These are phyloP conservation scores for Spongilla lacustris DNA, from an alignment of 37 sponge, comb jelly and placozoan species.

Conservation along the genomic window DNA sequence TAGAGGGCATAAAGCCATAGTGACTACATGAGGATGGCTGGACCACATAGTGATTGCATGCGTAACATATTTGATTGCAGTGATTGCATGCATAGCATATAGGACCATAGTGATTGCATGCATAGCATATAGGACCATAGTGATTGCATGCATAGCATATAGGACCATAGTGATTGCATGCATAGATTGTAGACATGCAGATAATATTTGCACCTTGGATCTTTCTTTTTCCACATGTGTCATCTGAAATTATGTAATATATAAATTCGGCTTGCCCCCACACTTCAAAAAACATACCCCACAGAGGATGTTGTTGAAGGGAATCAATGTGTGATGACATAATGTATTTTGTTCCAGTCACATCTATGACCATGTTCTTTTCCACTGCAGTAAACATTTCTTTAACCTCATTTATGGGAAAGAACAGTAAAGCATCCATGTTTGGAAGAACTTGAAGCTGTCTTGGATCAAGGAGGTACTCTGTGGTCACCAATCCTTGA, in stretches of 20 bases:
- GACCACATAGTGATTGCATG: no score
- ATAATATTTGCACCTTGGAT: no score
- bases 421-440: background rate
- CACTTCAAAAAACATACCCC: background rate
- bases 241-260: background rate
- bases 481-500: background rate
- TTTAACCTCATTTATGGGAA: conserved; percentile 14
- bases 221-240: no score
- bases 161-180: no score
- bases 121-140: no score
- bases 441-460: background rate
- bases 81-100: no score
- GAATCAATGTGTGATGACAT: background rate
- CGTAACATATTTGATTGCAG: no score
- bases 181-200: no score
- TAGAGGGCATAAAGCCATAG: no score
- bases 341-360: background rate
- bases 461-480: conserved; percentile 17
- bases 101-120: no score
- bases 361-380: background rate
- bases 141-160: no score
- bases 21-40: no score
- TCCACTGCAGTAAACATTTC: conserved; percentile 5
- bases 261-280: background rate
- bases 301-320: background rate